phyloP scores from a whole-genome alignment of 1,140 invertebrate genomes.

The Neodiprion virginianus region DNA sequence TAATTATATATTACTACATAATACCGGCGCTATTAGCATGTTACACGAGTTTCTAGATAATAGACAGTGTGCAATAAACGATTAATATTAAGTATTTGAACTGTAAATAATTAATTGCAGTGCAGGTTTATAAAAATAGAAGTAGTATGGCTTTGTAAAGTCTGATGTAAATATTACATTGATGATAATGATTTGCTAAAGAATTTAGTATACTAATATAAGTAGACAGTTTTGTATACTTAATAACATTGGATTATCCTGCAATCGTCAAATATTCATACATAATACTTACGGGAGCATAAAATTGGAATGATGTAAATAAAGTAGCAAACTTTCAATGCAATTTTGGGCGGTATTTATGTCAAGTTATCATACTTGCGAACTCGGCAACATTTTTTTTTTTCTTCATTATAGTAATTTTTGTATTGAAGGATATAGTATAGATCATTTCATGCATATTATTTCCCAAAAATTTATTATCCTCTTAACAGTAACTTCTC shows the following conservation, averaged over 20 bases:
- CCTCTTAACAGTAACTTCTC: no score
- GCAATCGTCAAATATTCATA: slow-evolving; percentile 1
- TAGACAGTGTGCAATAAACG: background rate
- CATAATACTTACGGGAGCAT: background rate
- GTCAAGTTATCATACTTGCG: background rate
- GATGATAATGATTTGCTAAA: background rate
- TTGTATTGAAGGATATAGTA: no score
- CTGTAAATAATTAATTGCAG: background rate
- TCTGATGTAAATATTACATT: background rate
- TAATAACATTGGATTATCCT: background rate
- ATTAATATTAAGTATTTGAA: background rate
- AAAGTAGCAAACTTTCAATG: background rate
- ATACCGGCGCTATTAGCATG: no score
- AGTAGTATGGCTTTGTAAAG: background rate
- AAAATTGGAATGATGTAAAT: slow-evolving; percentile 1
- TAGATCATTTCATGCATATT: no score
- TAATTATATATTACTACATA: no score
- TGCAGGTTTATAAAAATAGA: background rate
- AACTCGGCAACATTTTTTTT: no score
- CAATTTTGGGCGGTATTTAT: background rate
- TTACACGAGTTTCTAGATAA: background rate
- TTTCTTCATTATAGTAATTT: no score
- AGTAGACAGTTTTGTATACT: background rate
- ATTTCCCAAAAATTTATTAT: no score
- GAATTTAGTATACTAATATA: background rate